phyloP scores from a whole-genome alignment of 2,113 vertebrate genomes.

The Bubo scandiacus region DNA sequence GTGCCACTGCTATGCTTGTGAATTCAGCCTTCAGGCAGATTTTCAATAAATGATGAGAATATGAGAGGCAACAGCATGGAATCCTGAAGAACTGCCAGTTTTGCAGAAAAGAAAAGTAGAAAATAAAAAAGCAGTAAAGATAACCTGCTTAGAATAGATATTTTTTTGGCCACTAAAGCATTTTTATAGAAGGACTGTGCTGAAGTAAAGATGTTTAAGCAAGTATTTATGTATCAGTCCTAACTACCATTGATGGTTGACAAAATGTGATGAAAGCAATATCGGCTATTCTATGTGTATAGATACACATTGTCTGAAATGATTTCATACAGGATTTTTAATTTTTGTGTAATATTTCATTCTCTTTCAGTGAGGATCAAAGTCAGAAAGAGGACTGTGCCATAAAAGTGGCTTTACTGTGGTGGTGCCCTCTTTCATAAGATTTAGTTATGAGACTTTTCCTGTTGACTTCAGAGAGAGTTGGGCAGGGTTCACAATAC shows the following conservation, averaged over 20 bases:
- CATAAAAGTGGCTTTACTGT: background rate
- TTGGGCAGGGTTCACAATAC: background rate
- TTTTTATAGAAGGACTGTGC: background rate
- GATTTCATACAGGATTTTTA: background rate
- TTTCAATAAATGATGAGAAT: constrained; percentile 40
- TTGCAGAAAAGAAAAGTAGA: background rate
- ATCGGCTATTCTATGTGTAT: background rate
- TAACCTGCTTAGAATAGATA: background rate
- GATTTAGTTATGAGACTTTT: background rate
- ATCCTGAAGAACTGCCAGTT: background rate
- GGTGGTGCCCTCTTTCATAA: background rate
- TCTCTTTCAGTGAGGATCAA: background rate
- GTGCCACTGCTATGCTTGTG: background rate
- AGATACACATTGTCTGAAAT: background rate
- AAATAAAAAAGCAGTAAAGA: background rate
- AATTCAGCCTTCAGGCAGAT: constrained; percentile 11
- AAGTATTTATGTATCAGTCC: background rate
- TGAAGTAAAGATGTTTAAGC: background rate
- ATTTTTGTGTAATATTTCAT: background rate
- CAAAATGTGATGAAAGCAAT: background rate
- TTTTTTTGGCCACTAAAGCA: background rate
- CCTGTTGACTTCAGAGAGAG: background rate
- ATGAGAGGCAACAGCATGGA: background rate
- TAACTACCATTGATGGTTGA: background rate
- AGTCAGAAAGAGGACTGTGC: background rate